Conservation (phyloP, 2,797 vertebrate genomes). For the Ficedula albicollis region DNA sequence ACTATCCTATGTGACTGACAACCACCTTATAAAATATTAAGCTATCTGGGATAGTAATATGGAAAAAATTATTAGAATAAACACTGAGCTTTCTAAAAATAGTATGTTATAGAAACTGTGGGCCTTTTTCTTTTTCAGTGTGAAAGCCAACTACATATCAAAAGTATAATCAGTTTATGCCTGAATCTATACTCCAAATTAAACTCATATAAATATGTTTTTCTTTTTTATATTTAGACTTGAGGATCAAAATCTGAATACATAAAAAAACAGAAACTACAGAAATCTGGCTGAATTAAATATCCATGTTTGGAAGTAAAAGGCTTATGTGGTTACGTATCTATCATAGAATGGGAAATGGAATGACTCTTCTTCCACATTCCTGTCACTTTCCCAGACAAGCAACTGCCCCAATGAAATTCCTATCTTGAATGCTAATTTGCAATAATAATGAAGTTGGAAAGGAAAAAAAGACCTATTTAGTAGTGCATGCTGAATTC, state of each 20-base stretch:
- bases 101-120: neutral
- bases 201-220: slow-evolving; percentile 35
- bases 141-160: slow-evolving; percentile 33
- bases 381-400: neutral
- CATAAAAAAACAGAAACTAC: neutral
- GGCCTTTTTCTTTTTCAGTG: neutral
- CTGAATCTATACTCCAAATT: slow-evolving; percentile 29
- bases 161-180: slow-evolving; percentile 16
- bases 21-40: slow-evolving; percentile 40
- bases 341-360: slow-evolving; percentile 16
- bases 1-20: slow-evolving; percentile 17
- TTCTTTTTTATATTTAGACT: slow-evolving; percentile 30
- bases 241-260: slow-evolving; percentile 30
- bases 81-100: slow-evolving; percentile 39
- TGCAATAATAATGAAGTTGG: neutral
- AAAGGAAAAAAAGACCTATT: neutral
- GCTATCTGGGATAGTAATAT: slow-evolving; percentile 12
- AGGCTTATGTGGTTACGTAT: neutral
- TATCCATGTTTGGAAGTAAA: slow-evolving; percentile 56
- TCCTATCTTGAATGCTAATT: neutral
- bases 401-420: neutral
- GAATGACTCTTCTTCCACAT: neutral
- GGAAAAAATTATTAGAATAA: slow-evolving; percentile 46
- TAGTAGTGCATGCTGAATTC: neutral
- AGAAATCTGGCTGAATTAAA: slow-evolving; percentile 16